These are phyloP conservation scores for Acanthopleura granulata DNA, from an alignment of 2,888 invertebrate species.

Conservation along the genomic window DNA sequence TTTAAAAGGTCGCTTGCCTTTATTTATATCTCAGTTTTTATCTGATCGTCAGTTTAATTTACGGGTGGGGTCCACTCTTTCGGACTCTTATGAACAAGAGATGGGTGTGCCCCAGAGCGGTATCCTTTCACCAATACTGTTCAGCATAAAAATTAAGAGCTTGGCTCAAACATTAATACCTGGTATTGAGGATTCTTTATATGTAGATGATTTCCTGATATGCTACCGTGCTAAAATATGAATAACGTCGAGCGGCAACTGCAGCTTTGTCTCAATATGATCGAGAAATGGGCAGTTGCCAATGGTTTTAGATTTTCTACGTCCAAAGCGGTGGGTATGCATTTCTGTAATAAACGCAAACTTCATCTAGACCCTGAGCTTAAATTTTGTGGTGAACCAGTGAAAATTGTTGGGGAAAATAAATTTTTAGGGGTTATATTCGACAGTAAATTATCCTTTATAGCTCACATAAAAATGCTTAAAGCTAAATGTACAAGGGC, in stretches of 20 bases:
- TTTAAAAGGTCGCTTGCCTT: slow-evolving; percentile 30
- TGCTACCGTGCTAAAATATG: background rate
- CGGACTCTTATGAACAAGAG: slow-evolving; percentile 21
- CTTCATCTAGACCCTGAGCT: too few species aligned
- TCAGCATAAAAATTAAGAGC: slow-evolving; percentile 14
- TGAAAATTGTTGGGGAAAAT: too few species aligned
- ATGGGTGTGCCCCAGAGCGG: slow-evolving; percentile 22
- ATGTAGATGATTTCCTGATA: background rate
- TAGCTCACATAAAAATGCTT: background rate
- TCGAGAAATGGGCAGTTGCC: background rate
- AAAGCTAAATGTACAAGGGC: background rate
- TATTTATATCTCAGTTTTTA: slow-evolving; percentile 27
- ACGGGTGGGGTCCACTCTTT: slow-evolving; percentile 20
- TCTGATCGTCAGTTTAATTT: slow-evolving; percentile 19
- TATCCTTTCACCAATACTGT: slow-evolving; percentile 17
- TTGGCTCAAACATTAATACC: background rate
- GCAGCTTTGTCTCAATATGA: too few species aligned
- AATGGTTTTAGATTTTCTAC: background rate
- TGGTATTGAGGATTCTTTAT: background rate
- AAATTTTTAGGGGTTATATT: background rate
- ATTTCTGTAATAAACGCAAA: background rate
- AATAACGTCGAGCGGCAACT: background rate
- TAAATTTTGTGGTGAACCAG: too few species aligned
- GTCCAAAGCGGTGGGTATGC: background rate
- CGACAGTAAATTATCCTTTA: background rate